Conservation (phyloP, 1,140 invertebrate genomes). For the Gonatopus flavifemur region DNA sequence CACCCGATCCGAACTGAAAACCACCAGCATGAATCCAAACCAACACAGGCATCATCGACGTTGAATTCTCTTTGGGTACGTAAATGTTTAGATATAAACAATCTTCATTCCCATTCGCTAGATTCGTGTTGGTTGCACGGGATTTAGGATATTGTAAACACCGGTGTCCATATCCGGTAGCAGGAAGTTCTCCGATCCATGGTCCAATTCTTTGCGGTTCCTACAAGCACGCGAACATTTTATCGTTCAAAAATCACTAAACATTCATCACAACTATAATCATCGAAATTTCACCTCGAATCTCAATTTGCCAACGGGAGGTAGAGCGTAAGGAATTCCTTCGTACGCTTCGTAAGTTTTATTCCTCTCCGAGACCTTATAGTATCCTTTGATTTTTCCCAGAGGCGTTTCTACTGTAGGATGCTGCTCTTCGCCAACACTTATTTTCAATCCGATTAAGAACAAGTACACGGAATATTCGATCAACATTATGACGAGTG, state of each 20-base stretch:
- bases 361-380: slow-evolving; percentile 24
- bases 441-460: no score
- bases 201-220: slow-evolving; percentile 28
- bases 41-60: slow-evolving; percentile 21
- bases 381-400: slow-evolving; percentile 27
- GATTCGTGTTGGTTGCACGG: slow-evolving; percentile 6
- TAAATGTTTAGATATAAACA: slow-evolving; percentile 62
- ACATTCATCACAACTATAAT: no score
- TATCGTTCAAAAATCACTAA: background rate
- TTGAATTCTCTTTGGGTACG: slow-evolving; percentile 35
- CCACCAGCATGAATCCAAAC: slow-evolving; percentile 32
- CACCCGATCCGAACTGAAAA: slow-evolving; percentile 41
- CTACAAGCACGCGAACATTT: slow-evolving; percentile 6
- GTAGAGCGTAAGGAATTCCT: slow-evolving; percentile 63
- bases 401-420: slow-evolving; percentile 18
- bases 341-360: slow-evolving; percentile 54
- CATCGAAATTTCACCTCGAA: no score
- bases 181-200: slow-evolving; percentile 39
- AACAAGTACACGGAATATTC: no score
- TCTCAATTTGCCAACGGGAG: no score
- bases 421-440: no score
- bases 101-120: slow-evolving; percentile 50
- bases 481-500: no score
- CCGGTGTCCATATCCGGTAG: slow-evolving; percentile 20
- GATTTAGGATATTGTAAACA: slow-evolving; percentile 35